phyloP scores from a whole-genome alignment of 1,140 invertebrate species.

The Drosophila micromelanica region DNA sequence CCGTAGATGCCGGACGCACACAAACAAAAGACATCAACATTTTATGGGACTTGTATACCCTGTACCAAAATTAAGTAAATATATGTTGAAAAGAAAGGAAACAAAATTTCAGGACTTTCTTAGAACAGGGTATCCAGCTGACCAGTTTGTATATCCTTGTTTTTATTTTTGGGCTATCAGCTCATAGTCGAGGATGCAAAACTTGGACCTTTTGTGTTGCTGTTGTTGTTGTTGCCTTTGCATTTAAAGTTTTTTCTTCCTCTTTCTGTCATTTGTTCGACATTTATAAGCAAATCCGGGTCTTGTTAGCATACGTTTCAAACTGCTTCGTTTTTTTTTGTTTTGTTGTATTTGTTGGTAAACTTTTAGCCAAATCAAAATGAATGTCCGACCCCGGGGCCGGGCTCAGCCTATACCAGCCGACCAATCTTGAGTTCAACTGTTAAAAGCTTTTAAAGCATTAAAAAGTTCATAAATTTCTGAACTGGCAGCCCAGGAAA shows the following conservation, averaged over 20 bases:
- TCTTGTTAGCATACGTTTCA: conserved; percentile 62
- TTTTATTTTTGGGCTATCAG: conserved; percentile 22
- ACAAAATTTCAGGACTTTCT: no score
- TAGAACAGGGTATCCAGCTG: background rate
- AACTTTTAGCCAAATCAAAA: conserved; percentile 72
- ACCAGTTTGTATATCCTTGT: background rate
- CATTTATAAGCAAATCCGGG: conserved; percentile 75
- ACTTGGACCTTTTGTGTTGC: conserved; percentile 57
- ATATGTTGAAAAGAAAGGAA: no score
- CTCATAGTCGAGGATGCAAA: conserved; percentile 45
- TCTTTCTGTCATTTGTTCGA: conserved; percentile 69
- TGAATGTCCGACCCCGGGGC: conserved; percentile 38
- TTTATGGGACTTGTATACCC: conserved; percentile 40
- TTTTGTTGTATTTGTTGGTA: conserved; percentile 33
- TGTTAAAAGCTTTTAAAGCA: conserved; percentile 69
- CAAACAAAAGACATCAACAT: conserved; percentile 36
- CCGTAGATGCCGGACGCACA: conserved; percentile 24
- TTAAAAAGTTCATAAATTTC: conserved; percentile 62
- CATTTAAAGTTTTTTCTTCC: conserved; percentile 36
- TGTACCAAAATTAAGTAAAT: background rate
- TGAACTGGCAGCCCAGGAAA: conserved; percentile 2
- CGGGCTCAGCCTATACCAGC: background rate
- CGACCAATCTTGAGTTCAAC: conserved; percentile 47
- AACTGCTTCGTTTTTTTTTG: conserved; percentile 3
- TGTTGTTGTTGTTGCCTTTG: conserved; percentile 25